Percentiles rank a stretch among this genome's conserved stretches.
These are phyloP conservation scores for Chaetophractus vellerosus DNA, from an alignment of 2,797 vertebrate genomes.

Conservation along the genomic window DNA sequence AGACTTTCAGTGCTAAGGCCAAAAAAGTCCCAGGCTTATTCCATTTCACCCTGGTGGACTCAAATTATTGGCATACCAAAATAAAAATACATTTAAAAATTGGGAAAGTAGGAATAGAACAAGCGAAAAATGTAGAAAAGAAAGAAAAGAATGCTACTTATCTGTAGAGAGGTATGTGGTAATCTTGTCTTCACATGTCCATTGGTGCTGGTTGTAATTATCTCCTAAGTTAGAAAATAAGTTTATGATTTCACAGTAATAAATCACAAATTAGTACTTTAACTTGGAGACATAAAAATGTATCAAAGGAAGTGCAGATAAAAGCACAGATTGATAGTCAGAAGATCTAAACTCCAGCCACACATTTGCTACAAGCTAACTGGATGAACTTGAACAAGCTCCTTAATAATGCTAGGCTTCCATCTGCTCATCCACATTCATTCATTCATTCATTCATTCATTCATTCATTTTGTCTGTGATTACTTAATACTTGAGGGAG, in stretches of 20 bases:
- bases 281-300: background rate
- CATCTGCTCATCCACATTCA: background rate
- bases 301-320: background rate
- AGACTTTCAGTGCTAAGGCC: background rate
- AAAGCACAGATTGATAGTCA: background rate
- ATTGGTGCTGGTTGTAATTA: background rate
- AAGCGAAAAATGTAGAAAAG: background rate
- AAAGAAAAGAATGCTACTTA: background rate
- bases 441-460: background rate
- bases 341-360: background rate
- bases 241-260: background rate
- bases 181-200: background rate
- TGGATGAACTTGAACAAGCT: background rate
- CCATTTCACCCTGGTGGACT: background rate
- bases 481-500: background rate
- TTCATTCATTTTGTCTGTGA: background rate
- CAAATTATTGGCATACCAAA: background rate
- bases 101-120: no score
- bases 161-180: background rate
- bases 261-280: conserved; percentile 33
- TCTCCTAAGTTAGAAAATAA: background rate
- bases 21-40: background rate
- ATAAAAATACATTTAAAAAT: background rate
- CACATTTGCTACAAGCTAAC: background rate
- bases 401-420: background rate